Conservation (phyloP, 2,797 vertebrate species). For the Peromyscus nudipes region DNA sequence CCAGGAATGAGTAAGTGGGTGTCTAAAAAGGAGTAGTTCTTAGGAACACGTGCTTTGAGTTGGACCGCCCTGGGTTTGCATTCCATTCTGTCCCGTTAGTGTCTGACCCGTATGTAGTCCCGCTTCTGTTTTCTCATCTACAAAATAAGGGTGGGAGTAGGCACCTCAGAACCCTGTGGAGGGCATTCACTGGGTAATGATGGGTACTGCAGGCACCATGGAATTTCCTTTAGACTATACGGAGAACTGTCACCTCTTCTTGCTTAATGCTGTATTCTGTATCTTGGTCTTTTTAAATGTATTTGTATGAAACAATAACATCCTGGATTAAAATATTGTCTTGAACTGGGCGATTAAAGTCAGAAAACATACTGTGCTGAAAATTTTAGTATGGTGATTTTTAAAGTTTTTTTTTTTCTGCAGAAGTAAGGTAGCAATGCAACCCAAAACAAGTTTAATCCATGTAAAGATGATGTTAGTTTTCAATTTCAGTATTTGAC, state of each 20-base stretch:
- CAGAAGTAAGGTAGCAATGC: neutral
- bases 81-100: neutral
- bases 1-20: neutral
- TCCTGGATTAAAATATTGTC: neutral
- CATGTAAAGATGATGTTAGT: neutral
- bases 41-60: neutral
- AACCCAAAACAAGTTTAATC: neutral
- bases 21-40: neutral
- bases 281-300: neutral
- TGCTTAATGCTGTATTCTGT: neutral
- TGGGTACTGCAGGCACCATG: neutral
- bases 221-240: neutral
- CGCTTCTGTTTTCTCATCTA: neutral
- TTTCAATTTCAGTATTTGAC: neutral
- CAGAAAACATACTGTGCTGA: neutral
- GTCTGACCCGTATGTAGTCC: neutral
- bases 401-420: neutral
- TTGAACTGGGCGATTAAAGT: neutral
- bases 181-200: neutral
- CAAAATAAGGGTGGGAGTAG: neutral
- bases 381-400: conserved; percentile 12
- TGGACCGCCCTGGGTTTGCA: neutral
- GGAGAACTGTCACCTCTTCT: neutral
- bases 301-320: neutral
- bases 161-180: neutral